These are phyloP conservation scores for Chalcosyrphus nemorum DNA, from an alignment of 2,888 invertebrate species.

Conservation along the genomic window DNA sequence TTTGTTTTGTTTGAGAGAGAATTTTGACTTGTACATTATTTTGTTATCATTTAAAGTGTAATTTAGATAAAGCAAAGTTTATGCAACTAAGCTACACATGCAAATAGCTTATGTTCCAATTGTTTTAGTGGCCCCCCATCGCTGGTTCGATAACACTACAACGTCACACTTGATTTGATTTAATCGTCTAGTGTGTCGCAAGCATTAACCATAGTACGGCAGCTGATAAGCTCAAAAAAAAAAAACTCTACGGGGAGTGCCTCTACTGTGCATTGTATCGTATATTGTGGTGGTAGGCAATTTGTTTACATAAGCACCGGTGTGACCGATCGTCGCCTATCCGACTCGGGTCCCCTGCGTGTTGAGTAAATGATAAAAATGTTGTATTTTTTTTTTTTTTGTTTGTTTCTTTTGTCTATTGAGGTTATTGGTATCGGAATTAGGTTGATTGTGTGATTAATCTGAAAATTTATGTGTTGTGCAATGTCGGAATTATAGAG, in stretches of 20 bases:
- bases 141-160: slow-evolving; percentile 25
- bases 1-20: slow-evolving; percentile 48
- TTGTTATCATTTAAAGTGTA: slow-evolving; percentile 11
- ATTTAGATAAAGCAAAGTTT: slow-evolving; percentile 17
- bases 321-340: slow-evolving; percentile 30
- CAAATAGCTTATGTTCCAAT: slow-evolving; percentile 27
- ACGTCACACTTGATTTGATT: slow-evolving; percentile 64
- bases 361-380: slow-evolving; percentile 20
- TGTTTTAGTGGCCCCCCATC: slow-evolving; percentile 1
- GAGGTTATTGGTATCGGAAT: slow-evolving; percentile 44
- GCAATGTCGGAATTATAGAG: slow-evolving; percentile 2
- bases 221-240: slow-evolving; percentile 29
- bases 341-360: slow-evolving; percentile 3
- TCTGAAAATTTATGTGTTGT: slow-evolving; percentile 27
- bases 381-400: not conserved
- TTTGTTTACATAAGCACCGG: slow-evolving; percentile 32
- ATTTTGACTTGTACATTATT: slow-evolving; percentile 40
- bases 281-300: slow-evolving; percentile 5
- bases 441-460: slow-evolving; percentile 57
- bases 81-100: slow-evolving; percentile 42
- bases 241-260: slow-evolving; percentile 23
- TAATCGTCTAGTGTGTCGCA: slow-evolving; percentile 27
- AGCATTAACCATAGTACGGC: not conserved
- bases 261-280: slow-evolving; percentile 3
- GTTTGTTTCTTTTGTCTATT: slow-evolving; percentile 18